These are phyloP conservation scores for Lasioglossum albipes DNA, from an alignment of 1,140 invertebrate species.

Conservation along the genomic window DNA sequence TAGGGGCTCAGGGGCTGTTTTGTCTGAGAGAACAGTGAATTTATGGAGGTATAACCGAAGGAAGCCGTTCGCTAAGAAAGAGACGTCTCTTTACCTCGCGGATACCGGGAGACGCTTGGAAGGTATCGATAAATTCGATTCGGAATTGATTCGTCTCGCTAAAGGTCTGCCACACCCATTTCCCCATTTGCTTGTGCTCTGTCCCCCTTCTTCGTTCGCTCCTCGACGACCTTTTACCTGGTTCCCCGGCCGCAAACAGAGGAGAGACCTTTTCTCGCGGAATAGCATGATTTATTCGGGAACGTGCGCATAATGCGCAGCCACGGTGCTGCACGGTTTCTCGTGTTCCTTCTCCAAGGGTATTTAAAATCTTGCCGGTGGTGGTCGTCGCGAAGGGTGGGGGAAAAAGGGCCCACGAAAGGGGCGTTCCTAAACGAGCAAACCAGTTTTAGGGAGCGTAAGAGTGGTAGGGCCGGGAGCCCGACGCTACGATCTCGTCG, in stretches of 20 bases:
- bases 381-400: neutral
- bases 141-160: slow-evolving; percentile 17
- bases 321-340: neutral
- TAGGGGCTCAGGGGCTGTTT: neutral
- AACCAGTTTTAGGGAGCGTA: slow-evolving; percentile 70
- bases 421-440: slow-evolving; percentile 59
- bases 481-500: slow-evolving; percentile 51
- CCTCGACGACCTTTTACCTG: neutral
- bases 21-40: neutral
- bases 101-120: neutral
- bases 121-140: slow-evolving; percentile 12
- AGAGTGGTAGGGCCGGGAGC: slow-evolving; percentile 64
- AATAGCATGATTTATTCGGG: slow-evolving; percentile 24
- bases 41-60: neutral
- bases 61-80: neutral
- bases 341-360: slow-evolving; percentile 40
- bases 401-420: slow-evolving; percentile 51
- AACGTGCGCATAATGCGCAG: neutral
- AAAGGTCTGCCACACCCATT: slow-evolving; percentile 12
- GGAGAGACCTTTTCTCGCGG: neutral
- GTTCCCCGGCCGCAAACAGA: too few relatives aligned
- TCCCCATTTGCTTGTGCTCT: neutral
- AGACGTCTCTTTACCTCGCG: neutral
- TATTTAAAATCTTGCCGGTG: slow-evolving; percentile 56
- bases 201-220: neutral